phyloP scores from a whole-genome alignment of 2,113 vertebrate genomes.

The Centrocercus urophasianus region DNA sequence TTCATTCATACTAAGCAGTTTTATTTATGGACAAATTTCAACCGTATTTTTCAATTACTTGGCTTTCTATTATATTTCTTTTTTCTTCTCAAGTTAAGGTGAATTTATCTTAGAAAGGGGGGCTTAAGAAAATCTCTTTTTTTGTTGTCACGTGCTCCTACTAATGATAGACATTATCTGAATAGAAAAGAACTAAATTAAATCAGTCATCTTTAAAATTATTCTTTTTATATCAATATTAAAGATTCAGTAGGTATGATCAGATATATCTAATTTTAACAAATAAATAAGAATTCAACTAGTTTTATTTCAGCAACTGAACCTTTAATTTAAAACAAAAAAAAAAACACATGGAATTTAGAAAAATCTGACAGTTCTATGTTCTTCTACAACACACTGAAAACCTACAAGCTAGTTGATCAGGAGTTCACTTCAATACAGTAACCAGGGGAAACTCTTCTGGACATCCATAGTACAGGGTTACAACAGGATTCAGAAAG shows the following conservation, averaged over 20 bases:
- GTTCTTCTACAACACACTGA: background rate
- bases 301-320: background rate
- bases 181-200: background rate
- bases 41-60: background rate
- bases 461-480: background rate
- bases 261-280: background rate
- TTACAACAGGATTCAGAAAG: background rate
- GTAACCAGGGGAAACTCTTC: background rate
- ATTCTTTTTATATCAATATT: background rate
- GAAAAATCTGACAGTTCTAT: constrained; percentile 53
- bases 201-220: background rate
- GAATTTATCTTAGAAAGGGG: background rate
- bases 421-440: background rate
- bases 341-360: background rate
- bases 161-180: background rate
- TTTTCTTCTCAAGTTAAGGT: background rate
- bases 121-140: background rate
- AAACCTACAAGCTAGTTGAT: constrained; percentile 20
- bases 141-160: background rate
- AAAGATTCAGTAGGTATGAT: background rate
- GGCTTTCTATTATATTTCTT: background rate
- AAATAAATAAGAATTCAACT: background rate
- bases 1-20: background rate
- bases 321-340: background rate
- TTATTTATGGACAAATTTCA: background rate